Conservation (phyloP, 2,888 invertebrate species). For the Mystacides longicornis region DNA sequence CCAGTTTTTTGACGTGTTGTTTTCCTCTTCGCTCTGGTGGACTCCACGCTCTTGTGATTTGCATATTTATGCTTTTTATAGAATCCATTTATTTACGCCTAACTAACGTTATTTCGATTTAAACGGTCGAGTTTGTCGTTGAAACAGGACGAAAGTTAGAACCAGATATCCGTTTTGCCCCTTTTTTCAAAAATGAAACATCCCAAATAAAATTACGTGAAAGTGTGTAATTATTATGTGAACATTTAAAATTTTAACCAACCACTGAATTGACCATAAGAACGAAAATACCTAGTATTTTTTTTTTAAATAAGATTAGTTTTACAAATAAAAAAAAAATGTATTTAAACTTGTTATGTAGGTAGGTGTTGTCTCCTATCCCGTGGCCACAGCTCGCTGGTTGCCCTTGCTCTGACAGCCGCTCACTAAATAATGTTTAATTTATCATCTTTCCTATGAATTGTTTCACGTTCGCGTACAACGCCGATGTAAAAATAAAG, state of each 20-base stretch:
- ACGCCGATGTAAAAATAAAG: not conserved
- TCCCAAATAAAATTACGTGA: no score
- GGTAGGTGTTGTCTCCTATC: no score
- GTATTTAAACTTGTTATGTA: not conserved
- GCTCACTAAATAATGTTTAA: not conserved
- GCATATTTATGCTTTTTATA: constrained; percentile 25
- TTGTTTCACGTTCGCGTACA: not conserved
- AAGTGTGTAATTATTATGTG: not conserved
- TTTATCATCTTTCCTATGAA: constrained; percentile 1
- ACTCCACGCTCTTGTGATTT: constrained; percentile 19
- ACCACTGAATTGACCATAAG: no score
- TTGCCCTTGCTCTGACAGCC: not conserved
- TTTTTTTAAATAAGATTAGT: not conserved
- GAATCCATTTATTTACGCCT: constrained; percentile 21
- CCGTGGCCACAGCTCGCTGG: not conserved
- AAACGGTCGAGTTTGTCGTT: constrained; percentile 16
- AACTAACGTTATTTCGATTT: constrained; percentile 23
- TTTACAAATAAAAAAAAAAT: not conserved
- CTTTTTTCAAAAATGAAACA: not conserved
- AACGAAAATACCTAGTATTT: not conserved
- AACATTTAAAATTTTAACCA: no score
- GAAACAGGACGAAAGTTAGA: constrained; percentile 6
- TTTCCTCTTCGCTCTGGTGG: constrained; percentile 14
- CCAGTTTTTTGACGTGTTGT: constrained; percentile 12
- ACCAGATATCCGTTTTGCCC: constrained; percentile 2